A percentile compares a stretch with the other conserved stretches of the same genome.
Evolutionary conservation across 2,888 invertebrate species (phyloP).

Genomic region (Pseudolycoriella hygida): DNA sequence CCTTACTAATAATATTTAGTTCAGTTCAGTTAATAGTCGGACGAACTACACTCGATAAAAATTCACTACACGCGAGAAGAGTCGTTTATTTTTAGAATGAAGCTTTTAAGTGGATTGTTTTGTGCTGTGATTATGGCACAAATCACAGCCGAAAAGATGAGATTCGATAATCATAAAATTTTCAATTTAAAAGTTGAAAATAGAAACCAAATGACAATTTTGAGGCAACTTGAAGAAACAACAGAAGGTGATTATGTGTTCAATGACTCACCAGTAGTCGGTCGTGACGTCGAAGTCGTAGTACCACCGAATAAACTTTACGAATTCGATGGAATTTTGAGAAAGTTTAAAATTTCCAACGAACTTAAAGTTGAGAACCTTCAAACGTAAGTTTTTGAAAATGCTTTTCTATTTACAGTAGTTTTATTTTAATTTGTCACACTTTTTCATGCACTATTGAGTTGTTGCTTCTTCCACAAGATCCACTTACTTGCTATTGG

Average conservation of each 20-base stretch:
- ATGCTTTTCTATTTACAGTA: no score
- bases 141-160: slow-evolving; percentile 6
- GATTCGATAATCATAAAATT: slow-evolving; percentile 23
- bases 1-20: no score
- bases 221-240: slow-evolving; percentile 26
- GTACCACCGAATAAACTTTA: slow-evolving; percentile 20
- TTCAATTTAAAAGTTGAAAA: slow-evolving; percentile 27
- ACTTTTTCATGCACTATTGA: no score
- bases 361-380: slow-evolving; percentile 22
- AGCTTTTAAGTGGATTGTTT: not conserved
- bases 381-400: slow-evolving; percentile 16
- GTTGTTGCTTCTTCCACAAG: no score
- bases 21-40: no score
- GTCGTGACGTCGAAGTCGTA: slow-evolving; percentile 32
- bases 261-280: slow-evolving; percentile 9
- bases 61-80: no score
- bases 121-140: not conserved
- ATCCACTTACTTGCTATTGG: no score
- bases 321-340: slow-evolving; percentile 18
- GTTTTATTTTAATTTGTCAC: slow-evolving; percentile 25
- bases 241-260: slow-evolving; percentile 22
- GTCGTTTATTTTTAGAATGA: no score
- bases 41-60: no score
- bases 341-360: slow-evolving; percentile 13
- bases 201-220: slow-evolving; percentile 30